phyloP scores from a whole-genome alignment of 2,113 vertebrate genomes.

The Phalacrocorax pelagicus region DNA sequence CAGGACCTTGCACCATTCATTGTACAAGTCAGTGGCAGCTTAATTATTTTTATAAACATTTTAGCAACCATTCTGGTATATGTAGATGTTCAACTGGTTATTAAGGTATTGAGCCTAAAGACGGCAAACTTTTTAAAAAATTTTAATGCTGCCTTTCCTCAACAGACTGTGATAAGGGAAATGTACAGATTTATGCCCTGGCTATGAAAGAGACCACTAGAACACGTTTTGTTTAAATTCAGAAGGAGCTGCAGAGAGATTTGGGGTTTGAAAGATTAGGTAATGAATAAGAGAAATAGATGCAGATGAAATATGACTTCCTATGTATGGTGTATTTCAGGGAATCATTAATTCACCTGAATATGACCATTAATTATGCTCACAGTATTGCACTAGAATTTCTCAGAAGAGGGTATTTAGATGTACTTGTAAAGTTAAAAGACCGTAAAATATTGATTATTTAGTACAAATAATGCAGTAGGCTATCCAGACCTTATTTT shows the following conservation, averaged over 20 bases:
- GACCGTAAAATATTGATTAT: constrained; percentile 73
- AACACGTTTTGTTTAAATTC: constrained; percentile 66
- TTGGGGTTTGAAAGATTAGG: constrained; percentile 58
- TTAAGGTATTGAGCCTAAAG: neutral
- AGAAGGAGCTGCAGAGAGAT: constrained; percentile 32
- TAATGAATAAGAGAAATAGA: constrained; percentile 72
- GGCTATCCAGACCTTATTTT: constrained; percentile 67
- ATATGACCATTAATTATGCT: constrained; percentile 65
- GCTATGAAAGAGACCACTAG: neutral
- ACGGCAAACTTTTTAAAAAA: neutral
- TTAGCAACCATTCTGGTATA: neutral
- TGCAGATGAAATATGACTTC: constrained; percentile 68
- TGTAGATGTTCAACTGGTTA: neutral
- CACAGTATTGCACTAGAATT: constrained; percentile 63
- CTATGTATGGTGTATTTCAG: constrained; percentile 56
- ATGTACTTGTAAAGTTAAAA: constrained; percentile 69
- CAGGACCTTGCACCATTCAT: neutral
- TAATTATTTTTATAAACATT: constrained; percentile 6
- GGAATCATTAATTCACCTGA: constrained; percentile 72
- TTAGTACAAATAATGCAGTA: constrained; percentile 64
- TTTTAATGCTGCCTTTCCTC: neutral
- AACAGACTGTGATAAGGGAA: neutral
- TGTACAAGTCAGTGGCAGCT: neutral
- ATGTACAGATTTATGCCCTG: constrained; percentile 33
- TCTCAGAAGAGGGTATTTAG: constrained; percentile 68